Conservation (phyloP, 2,888 invertebrate genomes). For the Marronus borbonicus region DNA sequence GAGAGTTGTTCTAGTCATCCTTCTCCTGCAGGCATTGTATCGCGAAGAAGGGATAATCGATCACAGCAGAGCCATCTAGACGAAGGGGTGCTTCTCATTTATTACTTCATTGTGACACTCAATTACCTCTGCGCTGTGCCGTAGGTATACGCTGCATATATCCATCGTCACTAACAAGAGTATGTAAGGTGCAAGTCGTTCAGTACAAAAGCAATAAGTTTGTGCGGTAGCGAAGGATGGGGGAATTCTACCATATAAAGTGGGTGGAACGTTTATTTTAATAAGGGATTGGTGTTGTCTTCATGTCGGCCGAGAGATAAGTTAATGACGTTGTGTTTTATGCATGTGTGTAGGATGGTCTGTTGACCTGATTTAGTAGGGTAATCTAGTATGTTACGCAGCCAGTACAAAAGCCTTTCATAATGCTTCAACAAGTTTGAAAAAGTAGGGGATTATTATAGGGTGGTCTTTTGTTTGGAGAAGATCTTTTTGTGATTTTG, state of each 20-base stretch:
- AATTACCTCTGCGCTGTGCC: constrained; percentile 58
- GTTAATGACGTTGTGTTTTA: constrained; percentile 18
- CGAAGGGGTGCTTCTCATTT: constrained; percentile 58
- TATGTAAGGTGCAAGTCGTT: background rate
- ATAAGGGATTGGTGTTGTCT: constrained; percentile 14
- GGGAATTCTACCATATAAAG: too few species aligned
- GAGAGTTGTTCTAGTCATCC: background rate
- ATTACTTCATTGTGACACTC: constrained; percentile 63
- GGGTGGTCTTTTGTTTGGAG: too few species aligned
- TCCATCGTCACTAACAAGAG: background rate
- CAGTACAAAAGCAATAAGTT: background rate
- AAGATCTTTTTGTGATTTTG: too few species aligned
- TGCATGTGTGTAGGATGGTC: background rate
- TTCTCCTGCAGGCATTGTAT: background rate
- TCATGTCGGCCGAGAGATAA: constrained; percentile 8
- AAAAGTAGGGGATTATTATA: too few species aligned
- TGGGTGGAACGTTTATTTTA: constrained; percentile 21
- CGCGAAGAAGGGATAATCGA: constrained; percentile 26
- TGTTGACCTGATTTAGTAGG: constrained; percentile 21
- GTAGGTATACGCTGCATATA: background rate
- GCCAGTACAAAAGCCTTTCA: constrained; percentile 15
- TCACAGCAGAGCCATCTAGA: constrained; percentile 45
- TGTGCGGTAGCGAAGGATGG: too few species aligned
- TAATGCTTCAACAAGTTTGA: constrained; percentile 47
- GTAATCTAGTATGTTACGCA: constrained; percentile 16